Evolutionary conservation across 2,113 vertebrate species (phyloP).

Genomic region (Caracal caracal): DNA sequence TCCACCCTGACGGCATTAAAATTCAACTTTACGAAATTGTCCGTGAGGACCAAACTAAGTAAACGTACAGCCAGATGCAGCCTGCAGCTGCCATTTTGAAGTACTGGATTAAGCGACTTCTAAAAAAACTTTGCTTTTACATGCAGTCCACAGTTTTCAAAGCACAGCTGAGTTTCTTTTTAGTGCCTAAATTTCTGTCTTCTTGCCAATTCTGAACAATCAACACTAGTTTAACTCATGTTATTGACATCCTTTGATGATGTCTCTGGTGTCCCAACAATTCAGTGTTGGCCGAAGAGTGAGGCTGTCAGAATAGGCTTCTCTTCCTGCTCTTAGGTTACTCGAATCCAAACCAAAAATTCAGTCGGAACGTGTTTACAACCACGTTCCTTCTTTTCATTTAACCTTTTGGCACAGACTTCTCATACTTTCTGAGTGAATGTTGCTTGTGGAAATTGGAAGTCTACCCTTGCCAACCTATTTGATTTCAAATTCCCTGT

Average conservation of each 20-base stretch:
- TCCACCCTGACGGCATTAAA: neutral
- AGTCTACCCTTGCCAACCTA: neutral
- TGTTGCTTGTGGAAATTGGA: slow-evolving; percentile 19
- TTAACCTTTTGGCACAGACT: neutral
- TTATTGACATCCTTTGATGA: neutral
- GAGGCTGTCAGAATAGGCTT: neutral
- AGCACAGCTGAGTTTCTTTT: neutral
- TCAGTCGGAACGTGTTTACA: neutral
- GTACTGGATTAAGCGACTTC: neutral
- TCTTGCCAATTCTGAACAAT: neutral
- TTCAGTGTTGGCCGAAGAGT: neutral
- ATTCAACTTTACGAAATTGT: neutral
- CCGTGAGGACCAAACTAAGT: neutral
- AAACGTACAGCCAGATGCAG: neutral
- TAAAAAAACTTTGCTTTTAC: neutral
- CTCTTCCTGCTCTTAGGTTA: slow-evolving; percentile 41
- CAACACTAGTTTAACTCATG: neutral
- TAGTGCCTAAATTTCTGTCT: neutral
- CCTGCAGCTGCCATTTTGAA: slow-evolving; percentile 6
- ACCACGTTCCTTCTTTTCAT: neutral
- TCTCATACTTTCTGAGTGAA: neutral
- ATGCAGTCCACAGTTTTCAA: neutral
- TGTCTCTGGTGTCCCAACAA: neutral
- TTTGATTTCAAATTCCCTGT: slow-evolving; percentile 59
- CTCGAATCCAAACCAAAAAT: neutral